A percentile compares a stretch with the other conserved stretches of the same genome.
Conservation (phyloP, 2,113 vertebrate genomes). For the Dipodomys stephensi region DNA sequence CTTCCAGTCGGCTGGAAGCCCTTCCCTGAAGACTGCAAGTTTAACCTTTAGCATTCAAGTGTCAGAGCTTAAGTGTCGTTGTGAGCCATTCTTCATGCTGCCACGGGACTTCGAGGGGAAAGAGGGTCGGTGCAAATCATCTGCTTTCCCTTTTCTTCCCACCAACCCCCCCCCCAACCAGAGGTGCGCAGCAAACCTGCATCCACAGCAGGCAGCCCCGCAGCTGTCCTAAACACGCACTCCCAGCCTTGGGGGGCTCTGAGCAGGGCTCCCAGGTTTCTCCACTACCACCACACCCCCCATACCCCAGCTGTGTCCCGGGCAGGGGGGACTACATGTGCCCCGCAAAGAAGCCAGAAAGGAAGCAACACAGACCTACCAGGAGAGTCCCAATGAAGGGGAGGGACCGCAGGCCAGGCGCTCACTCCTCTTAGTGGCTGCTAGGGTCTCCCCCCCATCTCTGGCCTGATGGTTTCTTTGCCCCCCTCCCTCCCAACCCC, state of each 20-base stretch:
- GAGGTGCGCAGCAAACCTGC: slow-evolving; percentile 37
- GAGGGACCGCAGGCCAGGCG: neutral
- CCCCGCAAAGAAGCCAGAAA: neutral
- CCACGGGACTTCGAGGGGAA: slow-evolving; percentile 66
- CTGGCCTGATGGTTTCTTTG: neutral
- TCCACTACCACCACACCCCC: neutral
- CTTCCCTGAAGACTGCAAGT: slow-evolving; percentile 86
- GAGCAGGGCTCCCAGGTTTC: neutral
- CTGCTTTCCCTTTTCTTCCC: slow-evolving; percentile 66
- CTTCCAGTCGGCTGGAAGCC: slow-evolving; percentile 85
- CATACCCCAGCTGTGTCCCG: neutral
- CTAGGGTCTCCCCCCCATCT: neutral
- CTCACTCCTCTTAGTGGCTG: no score
- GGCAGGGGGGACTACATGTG: no score
- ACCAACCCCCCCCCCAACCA: neutral
- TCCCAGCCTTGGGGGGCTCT: neutral
- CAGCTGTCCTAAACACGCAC: neutral
- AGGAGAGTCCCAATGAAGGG: neutral
- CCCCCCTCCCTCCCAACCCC: no score
- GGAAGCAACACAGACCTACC: neutral
- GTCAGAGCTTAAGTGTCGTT: slow-evolving; percentile 86
- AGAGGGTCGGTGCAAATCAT: slow-evolving; percentile 79
- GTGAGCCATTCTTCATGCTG: slow-evolving; percentile 85
- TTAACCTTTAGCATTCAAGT: slow-evolving; percentile 90
- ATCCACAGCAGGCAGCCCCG: neutral